phyloP scores from a whole-genome alignment of 2,797 vertebrate genomes.

The Ficedula albicollis region DNA sequence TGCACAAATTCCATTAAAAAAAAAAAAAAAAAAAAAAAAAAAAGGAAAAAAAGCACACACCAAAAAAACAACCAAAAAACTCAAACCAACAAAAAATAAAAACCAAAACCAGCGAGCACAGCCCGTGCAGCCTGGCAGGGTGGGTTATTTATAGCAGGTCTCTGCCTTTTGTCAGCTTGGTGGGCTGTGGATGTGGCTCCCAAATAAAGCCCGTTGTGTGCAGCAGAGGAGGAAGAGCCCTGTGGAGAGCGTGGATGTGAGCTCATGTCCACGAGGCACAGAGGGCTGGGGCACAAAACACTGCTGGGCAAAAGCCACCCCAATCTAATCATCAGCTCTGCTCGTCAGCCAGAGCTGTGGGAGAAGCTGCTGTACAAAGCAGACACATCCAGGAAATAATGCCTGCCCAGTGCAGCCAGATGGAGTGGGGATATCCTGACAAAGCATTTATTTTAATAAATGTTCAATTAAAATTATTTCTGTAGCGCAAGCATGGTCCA shows the following conservation, averaged over 20 bases:
- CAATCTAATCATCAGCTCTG: conserved; percentile 55
- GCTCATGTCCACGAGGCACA: not conserved
- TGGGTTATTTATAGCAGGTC: conserved; percentile 1
- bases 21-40: too few species aligned
- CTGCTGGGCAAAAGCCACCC: not conserved
- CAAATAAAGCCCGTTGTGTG: not conserved
- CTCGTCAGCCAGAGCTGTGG: conserved; percentile 1
- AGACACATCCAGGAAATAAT: conserved; percentile 58
- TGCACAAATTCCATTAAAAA: rapidly evolving
- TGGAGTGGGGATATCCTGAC: conserved; percentile 57
- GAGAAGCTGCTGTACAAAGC: conserved; percentile 33
- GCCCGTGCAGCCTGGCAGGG: not conserved
- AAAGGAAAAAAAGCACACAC: too few species aligned
- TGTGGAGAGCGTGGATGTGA: not conserved
- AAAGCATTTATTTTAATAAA: conserved; percentile 61
- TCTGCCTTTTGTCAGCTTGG: conserved; percentile 37
- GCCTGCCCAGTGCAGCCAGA: conserved; percentile 52
- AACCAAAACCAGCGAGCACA: not conserved
- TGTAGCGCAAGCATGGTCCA: conserved; percentile 25
- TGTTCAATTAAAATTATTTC: conserved; percentile 57
- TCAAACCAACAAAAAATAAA: not conserved
- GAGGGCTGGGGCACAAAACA: not conserved
- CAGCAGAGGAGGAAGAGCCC: not conserved
- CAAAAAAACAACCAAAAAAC: not conserved
- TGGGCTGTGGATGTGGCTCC: not conserved